These are phyloP conservation scores for Aphaenogaster rudis DNA, from an alignment of 1,140 invertebrate genomes.

Conservation along the genomic window DNA sequence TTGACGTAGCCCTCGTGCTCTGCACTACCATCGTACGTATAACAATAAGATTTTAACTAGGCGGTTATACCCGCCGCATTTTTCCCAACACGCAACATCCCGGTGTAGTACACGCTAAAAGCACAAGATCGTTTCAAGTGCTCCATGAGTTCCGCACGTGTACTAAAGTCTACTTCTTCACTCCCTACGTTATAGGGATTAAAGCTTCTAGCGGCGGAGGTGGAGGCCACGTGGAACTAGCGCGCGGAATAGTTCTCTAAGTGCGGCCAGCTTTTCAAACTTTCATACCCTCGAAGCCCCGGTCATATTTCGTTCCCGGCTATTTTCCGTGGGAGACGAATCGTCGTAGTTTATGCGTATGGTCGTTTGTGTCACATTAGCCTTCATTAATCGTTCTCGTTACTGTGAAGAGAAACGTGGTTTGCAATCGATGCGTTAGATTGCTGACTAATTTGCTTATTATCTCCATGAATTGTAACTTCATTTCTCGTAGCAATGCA, in stretches of 20 bases:
- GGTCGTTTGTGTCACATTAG: slow-evolving; percentile 10
- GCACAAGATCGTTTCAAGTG: slow-evolving; percentile 61
- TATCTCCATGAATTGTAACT: not conserved
- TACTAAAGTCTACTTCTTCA: slow-evolving; percentile 48
- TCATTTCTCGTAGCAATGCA: not conserved
- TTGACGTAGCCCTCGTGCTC: not conserved
- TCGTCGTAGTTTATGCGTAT: slow-evolving; percentile 4
- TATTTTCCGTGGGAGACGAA: slow-evolving; percentile 22
- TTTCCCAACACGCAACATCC: slow-evolving; percentile 11
- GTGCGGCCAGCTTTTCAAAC: slow-evolving; percentile 61
- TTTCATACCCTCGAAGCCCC: slow-evolving; percentile 36
- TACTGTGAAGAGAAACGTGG: not conserved
- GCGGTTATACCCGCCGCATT: slow-evolving; percentile 50
- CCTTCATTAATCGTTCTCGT: slow-evolving; percentile 37
- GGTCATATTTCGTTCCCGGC: slow-evolving; percentile 41
- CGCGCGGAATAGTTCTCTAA: slow-evolving; percentile 59
- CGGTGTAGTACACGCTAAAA: slow-evolving; percentile 54
- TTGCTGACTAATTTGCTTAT: slow-evolving; percentile 2
- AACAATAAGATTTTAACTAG: slow-evolving; percentile 61
- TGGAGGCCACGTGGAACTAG: slow-evolving; percentile 46
- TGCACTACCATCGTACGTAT: not conserved
- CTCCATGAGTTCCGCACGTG: slow-evolving; percentile 52
- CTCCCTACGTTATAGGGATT: slow-evolving; percentile 48
- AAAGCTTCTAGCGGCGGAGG: slow-evolving; percentile 46
- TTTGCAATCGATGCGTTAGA: slow-evolving; percentile 7